phyloP scores from a whole-genome alignment of 1,140 invertebrate species.

The Brachionus rubens region DNA sequence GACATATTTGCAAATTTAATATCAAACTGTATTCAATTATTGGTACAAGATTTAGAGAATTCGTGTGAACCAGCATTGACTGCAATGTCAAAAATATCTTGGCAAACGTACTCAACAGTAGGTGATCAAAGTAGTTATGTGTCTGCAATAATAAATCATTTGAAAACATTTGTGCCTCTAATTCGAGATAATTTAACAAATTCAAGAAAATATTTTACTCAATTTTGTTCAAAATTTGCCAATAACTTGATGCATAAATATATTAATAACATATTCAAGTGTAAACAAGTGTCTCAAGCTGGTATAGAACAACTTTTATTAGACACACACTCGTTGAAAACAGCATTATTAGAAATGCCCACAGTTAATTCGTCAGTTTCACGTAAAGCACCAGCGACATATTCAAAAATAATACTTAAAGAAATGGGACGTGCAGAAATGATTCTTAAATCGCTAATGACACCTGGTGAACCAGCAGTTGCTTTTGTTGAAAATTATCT shows the following conservation, averaged over 20 bases:
- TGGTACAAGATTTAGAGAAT: constrained; percentile 91
- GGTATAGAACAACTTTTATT: constrained; percentile 91
- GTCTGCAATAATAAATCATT: constrained; percentile 78
- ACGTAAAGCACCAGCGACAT: constrained; percentile 53
- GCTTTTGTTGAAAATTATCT: constrained; percentile 84
- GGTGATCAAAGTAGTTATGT: constrained; percentile 96
- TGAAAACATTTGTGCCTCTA: constrained; percentile 81
- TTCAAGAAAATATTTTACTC: constrained; percentile 94
- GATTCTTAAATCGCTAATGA: constrained; percentile 77
- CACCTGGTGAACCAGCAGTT: constrained; percentile 72
- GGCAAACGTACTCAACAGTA: constrained; percentile 84
- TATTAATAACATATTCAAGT: constrained; percentile 86
- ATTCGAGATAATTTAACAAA: constrained; percentile 86
- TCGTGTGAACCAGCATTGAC: constrained; percentile 86
- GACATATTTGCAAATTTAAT: constrained; percentile 91
- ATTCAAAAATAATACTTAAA: constrained; percentile 82
- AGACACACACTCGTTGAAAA: constrained; percentile 95
- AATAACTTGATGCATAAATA: constrained; percentile 93
- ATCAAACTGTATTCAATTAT: constrained; percentile 77
- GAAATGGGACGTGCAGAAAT: constrained; percentile 97
- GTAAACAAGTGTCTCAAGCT: constrained; percentile 81
- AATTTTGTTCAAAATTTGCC: constrained; percentile 90
- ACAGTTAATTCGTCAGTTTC: constrained; percentile 71
- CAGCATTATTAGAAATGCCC: constrained; percentile 87
- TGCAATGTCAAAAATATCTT: constrained; percentile 78